Evolutionary conservation across 2,888 invertebrate species (phyloP), one percentile per base, ranked within the genome.

Genomic region (Anoplius nigerrimus): DNA sequence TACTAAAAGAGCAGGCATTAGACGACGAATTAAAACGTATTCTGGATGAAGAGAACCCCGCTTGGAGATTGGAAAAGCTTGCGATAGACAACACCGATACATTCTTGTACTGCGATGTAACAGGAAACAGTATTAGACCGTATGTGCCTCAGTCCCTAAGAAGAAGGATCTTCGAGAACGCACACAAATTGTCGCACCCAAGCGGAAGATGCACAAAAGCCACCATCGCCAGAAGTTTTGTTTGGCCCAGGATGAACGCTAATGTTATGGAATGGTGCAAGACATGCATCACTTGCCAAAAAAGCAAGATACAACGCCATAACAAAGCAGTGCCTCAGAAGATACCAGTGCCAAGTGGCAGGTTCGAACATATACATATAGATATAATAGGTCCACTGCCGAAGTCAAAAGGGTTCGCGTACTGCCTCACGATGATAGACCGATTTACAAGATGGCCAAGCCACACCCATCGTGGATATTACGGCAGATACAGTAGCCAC

Each of bases 401-500:
- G 1, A 0, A 15, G 3, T 15, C 18, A 0, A 20, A 51, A 21
- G 52, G 52, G 2, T 52, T 11, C 21, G 2, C 21, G 3, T 52
- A 52, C 21, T 52, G 52, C 21, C 22, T 75, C 4, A 69, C 24
- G 3, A 24, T 24, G 24, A 24, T 24, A 24, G 24, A 24, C 24
- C 24, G 24, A n/a, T n/a, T n/a, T n/a, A n/a, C n/a, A n/a, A n/a
- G n/a, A n/a, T n/a, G n/a, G n/a, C n/a, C n/a, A n/a, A n/a, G n/a
- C n/a, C n/a, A n/a, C n/a, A n/a, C n/a, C n/a, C n/a, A n/a, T n/a
- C n/a, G n/a, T n/a, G 42, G 13, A 42, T 13, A 42, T 13, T 13
- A 8, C 46, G 20, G 82, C 82, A 4, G 70, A 77, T 45, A 80
- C 80, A 0, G 71, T 83, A 0, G 82, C 83, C 0, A 51, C 58